Conservation (phyloP, 2,888 invertebrate genomes). For the Phyto melanocephala region DNA sequence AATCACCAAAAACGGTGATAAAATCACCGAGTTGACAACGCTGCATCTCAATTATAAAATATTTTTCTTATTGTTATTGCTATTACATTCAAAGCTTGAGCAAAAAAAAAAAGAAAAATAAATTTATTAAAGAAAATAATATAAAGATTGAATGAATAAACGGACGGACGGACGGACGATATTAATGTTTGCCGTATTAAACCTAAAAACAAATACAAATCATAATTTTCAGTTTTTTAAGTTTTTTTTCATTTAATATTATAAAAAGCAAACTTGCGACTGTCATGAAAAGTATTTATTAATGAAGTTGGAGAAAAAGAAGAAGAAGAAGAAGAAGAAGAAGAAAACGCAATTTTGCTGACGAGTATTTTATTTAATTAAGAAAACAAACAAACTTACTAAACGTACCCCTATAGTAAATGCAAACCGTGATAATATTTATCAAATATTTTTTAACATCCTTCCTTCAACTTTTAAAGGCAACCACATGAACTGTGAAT, state of each 20-base stretch:
- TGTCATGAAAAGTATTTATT: slow-evolving; percentile 15
- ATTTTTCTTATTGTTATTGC: not conserved
- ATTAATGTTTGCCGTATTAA: not conserved
- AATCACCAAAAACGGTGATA: no score
- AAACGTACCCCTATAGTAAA: no score
- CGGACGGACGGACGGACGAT: no score
- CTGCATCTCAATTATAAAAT: not conserved
- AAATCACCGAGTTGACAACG: no score
- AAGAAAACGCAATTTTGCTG: not conserved
- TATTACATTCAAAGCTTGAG: not conserved
- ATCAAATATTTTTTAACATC: no score
- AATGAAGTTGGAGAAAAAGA: no score
- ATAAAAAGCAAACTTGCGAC: not conserved
- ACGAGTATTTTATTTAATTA: not conserved
- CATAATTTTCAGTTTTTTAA: not conserved
- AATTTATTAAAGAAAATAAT: slow-evolving; percentile 8
- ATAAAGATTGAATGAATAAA: not conserved
- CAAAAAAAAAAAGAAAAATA: not conserved
- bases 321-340: not conserved
- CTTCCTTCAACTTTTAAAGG: no score
- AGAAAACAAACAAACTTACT: not conserved
- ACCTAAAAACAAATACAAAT: not conserved
- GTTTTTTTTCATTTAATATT: not conserved
- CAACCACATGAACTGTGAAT: no score
- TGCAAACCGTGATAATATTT: no score